Evolutionary conservation across 2,888 invertebrate genomes (phyloP).

Genomic region (Odontothrips loti): DNA sequence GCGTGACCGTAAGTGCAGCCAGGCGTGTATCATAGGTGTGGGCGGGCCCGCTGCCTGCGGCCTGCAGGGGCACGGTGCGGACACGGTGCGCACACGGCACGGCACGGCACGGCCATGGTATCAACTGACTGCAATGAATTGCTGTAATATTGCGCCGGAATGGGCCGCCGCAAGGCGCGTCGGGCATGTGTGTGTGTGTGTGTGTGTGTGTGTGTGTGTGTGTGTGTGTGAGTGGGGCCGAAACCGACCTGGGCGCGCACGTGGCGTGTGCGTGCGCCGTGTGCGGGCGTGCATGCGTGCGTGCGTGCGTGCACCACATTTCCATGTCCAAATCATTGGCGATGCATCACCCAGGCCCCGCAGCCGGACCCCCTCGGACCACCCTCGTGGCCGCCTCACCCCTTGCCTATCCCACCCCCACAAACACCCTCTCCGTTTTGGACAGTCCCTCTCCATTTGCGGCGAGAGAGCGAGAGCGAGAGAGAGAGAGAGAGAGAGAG

Average conservation of each 20-base stretch:
- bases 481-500: no score
- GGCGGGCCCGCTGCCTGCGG: neutral
- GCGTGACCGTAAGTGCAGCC: neutral
- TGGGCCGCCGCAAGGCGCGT: neutral
- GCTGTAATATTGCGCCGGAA: neutral
- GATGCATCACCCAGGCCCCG: neutral
- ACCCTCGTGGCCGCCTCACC: neutral
- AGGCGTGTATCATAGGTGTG: neutral
- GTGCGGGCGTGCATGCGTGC: neutral
- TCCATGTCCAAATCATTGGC: neutral
- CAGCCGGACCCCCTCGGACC: neutral
- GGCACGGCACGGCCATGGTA: neutral
- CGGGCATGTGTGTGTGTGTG: no score
- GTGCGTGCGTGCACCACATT: no score
- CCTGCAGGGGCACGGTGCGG: neutral
- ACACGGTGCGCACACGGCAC: neutral
- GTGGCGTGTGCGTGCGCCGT: neutral
- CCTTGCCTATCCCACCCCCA: neutral
- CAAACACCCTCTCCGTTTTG: neutral
- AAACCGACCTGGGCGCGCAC: neutral
- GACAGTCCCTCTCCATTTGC: no score
- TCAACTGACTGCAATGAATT: slow-evolving; percentile 26
- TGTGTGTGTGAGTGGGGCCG: neutral
- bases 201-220: no score
- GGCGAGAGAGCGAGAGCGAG: no score